Evolutionary conservation across 1,140 invertebrate species (phyloP), one percentile per base, ranked within the genome.

Genomic region (Nebria ingens): DNA sequence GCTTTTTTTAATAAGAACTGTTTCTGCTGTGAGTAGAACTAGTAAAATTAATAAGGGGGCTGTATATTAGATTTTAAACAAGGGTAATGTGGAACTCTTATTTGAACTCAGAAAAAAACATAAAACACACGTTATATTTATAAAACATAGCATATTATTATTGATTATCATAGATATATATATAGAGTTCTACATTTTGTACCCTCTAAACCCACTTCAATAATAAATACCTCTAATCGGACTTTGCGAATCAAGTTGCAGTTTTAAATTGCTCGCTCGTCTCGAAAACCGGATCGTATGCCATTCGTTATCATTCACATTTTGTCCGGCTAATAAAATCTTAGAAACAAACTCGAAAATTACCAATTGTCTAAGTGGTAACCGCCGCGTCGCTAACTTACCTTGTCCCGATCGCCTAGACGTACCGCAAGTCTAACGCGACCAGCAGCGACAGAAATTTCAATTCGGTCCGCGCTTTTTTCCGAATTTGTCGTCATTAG

Each of bases 281-380:
- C 94, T 79, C 1, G 86, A 89, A 64, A 97, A 88, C 40, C 82
- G 80, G 20, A 96, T 78, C 1, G 90, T 90, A 71, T 98, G 95
- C 94, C 94, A 98, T 67, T 86, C 83, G 67, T 96, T 91, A 68
- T 98, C 93, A 66, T 94, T 93, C 52, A 86, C 85, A 56, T 79
- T 78, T 63, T 87, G 81, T 19, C 92, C 92, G 38, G 85, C 84
- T 54, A 85, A 76, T n/a, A 94, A 71, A 34, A 84, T 83, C 91
- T 95, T 73, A 17, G 76, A 75, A 63, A 73, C 73, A 60, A 67
- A 59, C 51, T 63, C 29, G 42, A 45, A 51, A 54, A 20, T 34
- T 51, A 21, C 17, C 21, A 20, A 12, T 4, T 51, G 6, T 20
- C 11, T 4, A 11, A 51, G 21, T 19, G 9, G 15, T 21, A 6